phyloP scores from a whole-genome alignment of 2,113 vertebrate genomes.

The Percina caprodes region DNA sequence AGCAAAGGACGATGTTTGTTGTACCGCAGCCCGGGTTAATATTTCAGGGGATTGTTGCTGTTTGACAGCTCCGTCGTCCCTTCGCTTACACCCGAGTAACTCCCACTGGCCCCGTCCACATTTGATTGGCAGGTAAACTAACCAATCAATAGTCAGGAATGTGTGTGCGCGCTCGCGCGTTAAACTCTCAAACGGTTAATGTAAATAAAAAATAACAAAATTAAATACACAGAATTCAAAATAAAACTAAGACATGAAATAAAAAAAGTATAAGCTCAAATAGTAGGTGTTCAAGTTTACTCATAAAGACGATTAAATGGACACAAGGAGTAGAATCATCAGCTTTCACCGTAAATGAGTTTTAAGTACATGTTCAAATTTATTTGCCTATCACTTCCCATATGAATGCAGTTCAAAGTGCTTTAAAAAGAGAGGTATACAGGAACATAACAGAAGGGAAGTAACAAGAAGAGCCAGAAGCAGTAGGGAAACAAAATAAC shows the following conservation, averaged over 20 bases:
- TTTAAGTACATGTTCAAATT: neutral
- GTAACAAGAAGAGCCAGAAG: neutral
- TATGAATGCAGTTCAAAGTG: neutral
- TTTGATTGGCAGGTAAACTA: conserved; percentile 36
- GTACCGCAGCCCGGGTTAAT: conserved; percentile 27
- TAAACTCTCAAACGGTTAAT: neutral
- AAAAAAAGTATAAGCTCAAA: neutral
- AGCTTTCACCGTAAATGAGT: neutral
- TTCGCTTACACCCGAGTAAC: conserved; percentile 20
- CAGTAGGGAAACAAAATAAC: neutral
- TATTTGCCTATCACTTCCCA: neutral
- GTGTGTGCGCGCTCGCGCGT: no score
- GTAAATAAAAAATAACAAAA: no score
- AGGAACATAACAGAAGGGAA: neutral
- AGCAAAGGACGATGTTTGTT: conserved; percentile 25
- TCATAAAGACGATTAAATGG: neutral
- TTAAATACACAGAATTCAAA: no score
- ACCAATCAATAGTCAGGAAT: conserved; percentile 43
- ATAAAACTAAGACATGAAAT: neutral
- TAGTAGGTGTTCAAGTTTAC: neutral
- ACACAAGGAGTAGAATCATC: neutral
- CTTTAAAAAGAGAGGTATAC: neutral
- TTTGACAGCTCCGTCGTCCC: conserved; percentile 77
- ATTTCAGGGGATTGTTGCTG: conserved; percentile 61
- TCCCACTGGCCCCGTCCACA: conserved; percentile 49